A percentile compares a stretch with the other conserved stretches of the same genome.
These are phyloP conservation scores for Bombus breviceps DNA, from an alignment of 1,140 invertebrate species.

Conservation along the genomic window DNA sequence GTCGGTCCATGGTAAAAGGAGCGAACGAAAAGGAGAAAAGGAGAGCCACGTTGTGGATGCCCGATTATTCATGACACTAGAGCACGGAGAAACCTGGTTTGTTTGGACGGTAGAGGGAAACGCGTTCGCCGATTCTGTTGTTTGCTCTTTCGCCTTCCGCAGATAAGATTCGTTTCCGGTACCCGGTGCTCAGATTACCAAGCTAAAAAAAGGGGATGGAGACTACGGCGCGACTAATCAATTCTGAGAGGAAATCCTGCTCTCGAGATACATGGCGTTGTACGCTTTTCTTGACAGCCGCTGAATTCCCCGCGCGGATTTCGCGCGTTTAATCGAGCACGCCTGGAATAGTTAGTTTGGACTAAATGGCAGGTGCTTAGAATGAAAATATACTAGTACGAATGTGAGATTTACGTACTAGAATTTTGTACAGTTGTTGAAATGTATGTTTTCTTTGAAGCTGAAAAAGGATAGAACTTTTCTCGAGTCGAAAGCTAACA, in stretches of 20 bases:
- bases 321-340: neutral
- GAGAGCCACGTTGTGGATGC: constrained; percentile 50
- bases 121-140: constrained; percentile 60
- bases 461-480: neutral
- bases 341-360: neutral
- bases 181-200: constrained; percentile 18
- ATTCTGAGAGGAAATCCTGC: constrained; percentile 32
- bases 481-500: neutral
- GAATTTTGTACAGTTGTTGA: neutral
- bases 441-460: neutral
- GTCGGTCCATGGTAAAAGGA: constrained; percentile 47
- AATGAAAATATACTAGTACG: neutral
- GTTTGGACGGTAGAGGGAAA: constrained; percentile 69
- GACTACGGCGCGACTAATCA: constrained; percentile 10
- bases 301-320: neutral
- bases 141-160: constrained; percentile 64
- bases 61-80: constrained; percentile 72
- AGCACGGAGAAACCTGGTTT: constrained; percentile 54
- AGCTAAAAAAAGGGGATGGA: neutral
- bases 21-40: constrained; percentile 17
- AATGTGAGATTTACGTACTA: neutral
- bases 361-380: neutral
- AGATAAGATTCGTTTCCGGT: constrained; percentile 70
- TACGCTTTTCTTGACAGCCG: neutral
- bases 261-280: neutral